Percentiles rank a stretch among this genome's conserved stretches.
Evolutionary conservation across 2,888 invertebrate genomes (phyloP).

Genomic region (Tiphia femorata): DNA sequence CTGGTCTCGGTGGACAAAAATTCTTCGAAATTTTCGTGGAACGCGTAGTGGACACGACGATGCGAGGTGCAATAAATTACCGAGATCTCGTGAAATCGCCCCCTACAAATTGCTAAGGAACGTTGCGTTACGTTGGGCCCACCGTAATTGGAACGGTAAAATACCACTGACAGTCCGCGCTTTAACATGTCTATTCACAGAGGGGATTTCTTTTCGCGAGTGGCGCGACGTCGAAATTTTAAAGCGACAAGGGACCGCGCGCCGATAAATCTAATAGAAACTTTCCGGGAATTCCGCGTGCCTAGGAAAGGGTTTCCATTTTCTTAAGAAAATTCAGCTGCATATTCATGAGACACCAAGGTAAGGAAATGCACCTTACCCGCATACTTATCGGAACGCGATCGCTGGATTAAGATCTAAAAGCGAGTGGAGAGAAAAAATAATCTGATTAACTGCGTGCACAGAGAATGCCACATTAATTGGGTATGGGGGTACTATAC

Average conservation of each 20-base stretch:
- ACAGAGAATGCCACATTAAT: too few relatives aligned
- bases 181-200: slow-evolving; percentile 37
- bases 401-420: too few relatives aligned
- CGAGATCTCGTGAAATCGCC: slow-evolving; percentile 25
- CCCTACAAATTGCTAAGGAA: slow-evolving; percentile 40
- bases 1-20: too few relatives aligned
- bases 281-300: neutral
- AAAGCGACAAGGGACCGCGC: too few relatives aligned
- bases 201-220: slow-evolving; percentile 9
- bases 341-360: too few relatives aligned
- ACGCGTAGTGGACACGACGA: slow-evolving; percentile 7
- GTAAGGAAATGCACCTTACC: too few relatives aligned
- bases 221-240: neutral
- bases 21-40: neutral
- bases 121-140: slow-evolving; percentile 33
- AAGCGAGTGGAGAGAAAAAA: too few relatives aligned
- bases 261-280: neutral
- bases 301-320: too few relatives aligned
- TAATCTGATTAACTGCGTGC: too few relatives aligned
- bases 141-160: slow-evolving; percentile 40
- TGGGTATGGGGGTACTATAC: too few relatives aligned
- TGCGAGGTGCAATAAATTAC: slow-evolving; percentile 37
- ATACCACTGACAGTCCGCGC: slow-evolving; percentile 29
- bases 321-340: too few relatives aligned
- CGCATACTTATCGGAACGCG: too few relatives aligned